A percentile compares a stretch with the other conserved stretches of the same genome.
phyloP scores from a whole-genome alignment of 53 echinoderm and acorn worm species.

The Hippasteria phrygiana region DNA sequence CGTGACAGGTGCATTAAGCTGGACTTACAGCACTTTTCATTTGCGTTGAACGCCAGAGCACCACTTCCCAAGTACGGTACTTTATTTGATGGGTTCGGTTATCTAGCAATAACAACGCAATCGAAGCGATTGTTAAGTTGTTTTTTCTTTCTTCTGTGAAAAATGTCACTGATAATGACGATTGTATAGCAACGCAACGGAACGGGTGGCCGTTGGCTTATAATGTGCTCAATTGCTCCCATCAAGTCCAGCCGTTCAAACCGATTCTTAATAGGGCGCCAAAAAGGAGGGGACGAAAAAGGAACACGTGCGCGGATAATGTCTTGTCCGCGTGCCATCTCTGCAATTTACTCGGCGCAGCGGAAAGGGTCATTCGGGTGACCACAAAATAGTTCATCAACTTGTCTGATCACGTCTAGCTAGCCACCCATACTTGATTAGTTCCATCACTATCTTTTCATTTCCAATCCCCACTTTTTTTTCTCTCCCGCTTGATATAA shows the following conservation, averaged over 20 bases:
- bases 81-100: no score
- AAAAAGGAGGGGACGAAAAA: not conserved
- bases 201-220: not conserved
- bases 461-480: not conserved
- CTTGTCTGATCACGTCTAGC: not conserved
- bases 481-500: no score
- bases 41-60: no score
- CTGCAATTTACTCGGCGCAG: not conserved
- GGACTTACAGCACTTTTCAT: no score
- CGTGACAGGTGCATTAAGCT: no score
- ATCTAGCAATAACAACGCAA: no score
- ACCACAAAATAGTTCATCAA: slow-evolving; percentile 1
- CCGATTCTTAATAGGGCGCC: not conserved
- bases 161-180: no score
- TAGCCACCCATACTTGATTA: not conserved
- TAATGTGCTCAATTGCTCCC: not conserved
- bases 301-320: not conserved
- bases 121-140: no score
- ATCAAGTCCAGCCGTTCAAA: not conserved
- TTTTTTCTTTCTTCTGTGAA: no score
- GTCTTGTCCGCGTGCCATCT: not conserved
- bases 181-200: no score
- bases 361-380: not conserved
- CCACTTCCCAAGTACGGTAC: no score
- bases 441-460: not conserved